Conservation (phyloP, 1,140 invertebrate species). For the Formica selysi region DNA sequence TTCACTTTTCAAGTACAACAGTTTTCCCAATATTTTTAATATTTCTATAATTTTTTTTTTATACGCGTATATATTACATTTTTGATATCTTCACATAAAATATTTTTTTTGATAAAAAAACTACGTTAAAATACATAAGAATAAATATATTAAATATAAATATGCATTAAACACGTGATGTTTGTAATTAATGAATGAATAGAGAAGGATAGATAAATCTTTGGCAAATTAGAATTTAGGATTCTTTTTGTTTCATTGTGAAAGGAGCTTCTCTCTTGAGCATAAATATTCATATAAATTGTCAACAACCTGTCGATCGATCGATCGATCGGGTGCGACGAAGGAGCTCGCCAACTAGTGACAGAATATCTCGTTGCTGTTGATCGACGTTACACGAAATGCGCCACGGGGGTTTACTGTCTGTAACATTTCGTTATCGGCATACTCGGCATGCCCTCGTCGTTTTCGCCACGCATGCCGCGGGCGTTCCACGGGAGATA, state of each 20-base stretch:
- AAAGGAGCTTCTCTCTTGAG: neutral
- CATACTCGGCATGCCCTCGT: constrained; percentile 73
- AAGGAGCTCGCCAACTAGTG: neutral
- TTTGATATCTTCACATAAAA: constrained; percentile 9
- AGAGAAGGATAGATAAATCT: neutral
- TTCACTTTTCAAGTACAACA: constrained; percentile 1
- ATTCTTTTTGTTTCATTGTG: neutral
- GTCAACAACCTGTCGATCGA: neutral
- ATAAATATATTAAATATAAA: too few relatives aligned
- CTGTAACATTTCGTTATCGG: constrained; percentile 77
- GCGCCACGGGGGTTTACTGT: neutral
- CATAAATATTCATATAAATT: neutral
- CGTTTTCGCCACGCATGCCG: constrained; percentile 78
- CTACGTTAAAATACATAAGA: neutral
- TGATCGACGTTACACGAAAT: neutral
- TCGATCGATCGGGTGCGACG: neutral
- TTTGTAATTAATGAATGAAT: neutral
- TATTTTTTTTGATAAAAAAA: neutral
- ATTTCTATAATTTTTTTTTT: neutral
- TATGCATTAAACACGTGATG: neutral
- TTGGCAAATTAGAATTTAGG: neutral
- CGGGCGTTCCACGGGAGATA: constrained; percentile 82
- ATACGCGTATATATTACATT: neutral
- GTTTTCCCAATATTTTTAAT: neutral
- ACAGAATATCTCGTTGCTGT: neutral